Percentiles rank a stretch among this genome's conserved stretches.
Conservation (phyloP, 2,888 invertebrate species). For the Podabrus alpinus region DNA sequence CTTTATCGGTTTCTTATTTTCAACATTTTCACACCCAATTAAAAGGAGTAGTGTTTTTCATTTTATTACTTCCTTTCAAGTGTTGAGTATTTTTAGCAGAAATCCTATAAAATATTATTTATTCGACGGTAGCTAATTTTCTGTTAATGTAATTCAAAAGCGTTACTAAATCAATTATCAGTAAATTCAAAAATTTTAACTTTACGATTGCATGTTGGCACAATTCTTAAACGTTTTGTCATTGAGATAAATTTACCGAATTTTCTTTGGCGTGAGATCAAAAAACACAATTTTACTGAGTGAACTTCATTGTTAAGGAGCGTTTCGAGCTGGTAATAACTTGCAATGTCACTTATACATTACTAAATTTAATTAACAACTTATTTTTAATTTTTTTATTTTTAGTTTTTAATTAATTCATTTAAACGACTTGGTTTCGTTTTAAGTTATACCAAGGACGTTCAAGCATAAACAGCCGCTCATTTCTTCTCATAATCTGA, state of each 20-base stretch:
- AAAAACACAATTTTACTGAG: constrained; percentile 9
- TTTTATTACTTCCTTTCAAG: background rate
- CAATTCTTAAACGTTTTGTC: constrained; percentile 19
- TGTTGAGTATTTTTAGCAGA: background rate
- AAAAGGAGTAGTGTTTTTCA: background rate
- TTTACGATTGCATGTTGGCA: constrained; percentile 22
- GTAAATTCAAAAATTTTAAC: constrained; percentile 12
- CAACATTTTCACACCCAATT: background rate
- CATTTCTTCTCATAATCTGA: background rate
- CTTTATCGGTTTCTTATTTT: background rate
- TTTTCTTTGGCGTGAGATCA: constrained; percentile 19
- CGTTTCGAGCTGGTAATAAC: background rate
- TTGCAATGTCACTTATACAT: background rate
- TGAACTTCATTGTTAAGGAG: background rate
- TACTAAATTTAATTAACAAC: background rate
- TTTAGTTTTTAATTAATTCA: background rate
- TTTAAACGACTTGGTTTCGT: background rate
- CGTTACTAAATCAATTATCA: background rate
- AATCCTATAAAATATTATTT: background rate
- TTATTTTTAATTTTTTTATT: background rate
- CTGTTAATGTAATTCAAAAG: background rate
- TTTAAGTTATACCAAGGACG: background rate
- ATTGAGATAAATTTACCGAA: constrained; percentile 23
- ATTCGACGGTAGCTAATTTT: background rate
- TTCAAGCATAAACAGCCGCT: background rate